phyloP scores from a whole-genome alignment of 1,140 invertebrate genomes.

The Drosophila parvula region DNA sequence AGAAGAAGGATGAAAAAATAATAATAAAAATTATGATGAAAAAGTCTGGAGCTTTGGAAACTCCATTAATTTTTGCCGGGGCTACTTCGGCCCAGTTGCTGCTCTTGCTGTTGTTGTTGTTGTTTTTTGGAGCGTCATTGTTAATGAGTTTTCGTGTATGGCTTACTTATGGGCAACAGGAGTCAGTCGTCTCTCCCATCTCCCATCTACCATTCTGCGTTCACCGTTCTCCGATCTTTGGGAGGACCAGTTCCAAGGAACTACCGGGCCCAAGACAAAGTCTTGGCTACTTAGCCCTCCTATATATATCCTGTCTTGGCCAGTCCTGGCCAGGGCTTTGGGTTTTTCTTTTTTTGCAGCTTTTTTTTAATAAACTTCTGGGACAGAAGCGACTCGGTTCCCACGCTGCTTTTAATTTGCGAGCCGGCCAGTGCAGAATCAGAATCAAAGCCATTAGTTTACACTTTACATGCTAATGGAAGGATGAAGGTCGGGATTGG shows the following conservation, averaged over 20 bases:
- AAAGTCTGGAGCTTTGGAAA: conserved; percentile 68
- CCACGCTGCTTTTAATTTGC: conserved; percentile 75
- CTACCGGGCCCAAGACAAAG: conserved; percentile 62
- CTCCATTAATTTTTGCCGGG: conserved; percentile 77
- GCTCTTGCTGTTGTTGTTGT: conserved; percentile 29
- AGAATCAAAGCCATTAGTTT: conserved; percentile 80
- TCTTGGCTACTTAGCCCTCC: conserved; percentile 44
- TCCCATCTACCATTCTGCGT: not conserved
- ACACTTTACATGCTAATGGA: conserved; percentile 82
- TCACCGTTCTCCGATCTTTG: not conserved
- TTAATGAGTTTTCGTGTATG: conserved; percentile 84
- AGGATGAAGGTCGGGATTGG: conserved; percentile 31
- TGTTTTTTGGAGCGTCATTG: conserved; percentile 72
- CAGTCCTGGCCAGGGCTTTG: conserved; percentile 1
- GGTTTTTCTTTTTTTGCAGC: not conserved
- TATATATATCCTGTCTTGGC: conserved; percentile 15
- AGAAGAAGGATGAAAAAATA: conserved; percentile 48
- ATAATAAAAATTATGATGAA: conserved; percentile 78
- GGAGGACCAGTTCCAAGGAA: conserved; percentile 73
- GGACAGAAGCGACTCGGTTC: conserved; percentile 56
- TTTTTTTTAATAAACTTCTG: conserved; percentile 76
- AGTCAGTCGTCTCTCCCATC: not conserved
- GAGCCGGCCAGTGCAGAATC: conserved; percentile 27
- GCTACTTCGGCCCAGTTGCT: conserved; percentile 32
- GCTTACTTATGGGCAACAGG: conserved; percentile 69